Evolutionary conservation across 2,888 invertebrate species (phyloP).

Genomic region (Aspidapion aeneum): DNA sequence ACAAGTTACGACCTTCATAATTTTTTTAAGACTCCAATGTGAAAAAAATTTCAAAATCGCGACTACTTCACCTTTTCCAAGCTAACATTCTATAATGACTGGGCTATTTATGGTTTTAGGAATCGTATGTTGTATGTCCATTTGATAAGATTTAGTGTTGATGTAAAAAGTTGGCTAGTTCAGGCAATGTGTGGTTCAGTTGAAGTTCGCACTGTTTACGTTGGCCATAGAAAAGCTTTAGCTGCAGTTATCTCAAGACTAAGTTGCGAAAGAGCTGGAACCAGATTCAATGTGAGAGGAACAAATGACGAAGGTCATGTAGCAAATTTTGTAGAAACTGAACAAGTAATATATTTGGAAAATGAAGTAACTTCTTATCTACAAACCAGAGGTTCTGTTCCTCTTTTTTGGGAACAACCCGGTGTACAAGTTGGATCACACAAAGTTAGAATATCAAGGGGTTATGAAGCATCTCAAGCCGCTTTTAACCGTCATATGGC

Average conservation of each 20-base stretch:
- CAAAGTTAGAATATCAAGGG: slow-evolving; percentile 94
- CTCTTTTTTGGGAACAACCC: slow-evolving; percentile 99
- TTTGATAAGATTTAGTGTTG: slow-evolving; percentile 86
- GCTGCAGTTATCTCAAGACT: slow-evolving; percentile 95
- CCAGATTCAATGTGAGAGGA: slow-evolving; percentile 97
- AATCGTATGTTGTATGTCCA: slow-evolving; percentile 95
- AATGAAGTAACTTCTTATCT: slow-evolving; percentile 87
- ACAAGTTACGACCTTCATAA: too few relatives aligned
- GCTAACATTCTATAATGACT: too few relatives aligned
- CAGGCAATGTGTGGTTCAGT: slow-evolving; percentile 97
- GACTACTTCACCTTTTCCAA: too few relatives aligned
- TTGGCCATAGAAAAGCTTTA: slow-evolving; percentile 89
- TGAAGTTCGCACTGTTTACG: slow-evolving; percentile 97
- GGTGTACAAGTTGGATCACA: slow-evolving; percentile 98
- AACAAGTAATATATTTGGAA: slow-evolving; percentile 93
- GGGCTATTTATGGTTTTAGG: slow-evolving; percentile 52
- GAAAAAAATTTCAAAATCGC: too few relatives aligned
- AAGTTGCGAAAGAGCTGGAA: slow-evolving; percentile 97
- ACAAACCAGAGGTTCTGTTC: slow-evolving; percentile 94
- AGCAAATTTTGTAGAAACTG: slow-evolving; percentile 99
- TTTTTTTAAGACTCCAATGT: too few relatives aligned
- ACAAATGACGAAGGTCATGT: slow-evolving; percentile 99
- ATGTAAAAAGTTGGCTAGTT: slow-evolving; percentile 87
- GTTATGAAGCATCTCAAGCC: slow-evolving; percentile 90
- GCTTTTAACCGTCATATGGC: slow-evolving; percentile 90